Evolutionary conservation across 2,113 vertebrate species (phyloP), one percentile per base, ranked within the genome.

Genomic region (Pelmatolapia mariae): DNA sequence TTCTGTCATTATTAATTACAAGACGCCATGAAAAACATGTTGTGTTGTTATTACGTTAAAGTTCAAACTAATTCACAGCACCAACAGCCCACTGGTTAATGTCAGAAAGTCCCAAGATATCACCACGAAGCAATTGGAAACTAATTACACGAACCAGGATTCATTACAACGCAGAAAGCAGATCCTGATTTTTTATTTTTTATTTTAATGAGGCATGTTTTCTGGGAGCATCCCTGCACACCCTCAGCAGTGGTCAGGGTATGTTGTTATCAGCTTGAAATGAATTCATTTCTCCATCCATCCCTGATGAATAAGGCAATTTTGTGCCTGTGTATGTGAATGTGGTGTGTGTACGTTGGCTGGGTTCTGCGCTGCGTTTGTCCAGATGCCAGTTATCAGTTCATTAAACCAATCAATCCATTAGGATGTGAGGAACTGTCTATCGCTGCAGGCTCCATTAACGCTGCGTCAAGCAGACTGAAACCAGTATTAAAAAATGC

Each of bases 301-400:
- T 68, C 89, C 95, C 93, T 93, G 94, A 94, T 91, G 89, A 68
- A 61, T 57, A 82, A 85, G 92, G 90, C 93, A 91, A 94, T 94
- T 86, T 87, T 89, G 93, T 93, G 45, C 18, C 50, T 2, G 56
- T 54, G 63, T 66, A 43, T 78, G 86, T 94, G 91, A 66, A 86
- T 88, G 86, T 89, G 29, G 87, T 59, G 71, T 1, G 66, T 66
- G 45, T 47, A 71, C 43, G 82, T 66, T 22, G 71, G 86, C 92
- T 92, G 80, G 78, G 92, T 96, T 91, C 83, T 93, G 93, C 80
- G 5, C 68, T 52, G 78, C 50, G 63, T 87, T 89, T 92, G 92
- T 89, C 88, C 90, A 90, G 86, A 92, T 91, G 90, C 91, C 80
- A 89, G 82, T 86, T 91, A 91, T 91, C 90, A 93, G 89, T 93